A percentile compares a stretch with the other conserved stretches of the same genome.
Conservation (phyloP, 2,888 invertebrate species). For the Galerucella nymphaeae region DNA sequence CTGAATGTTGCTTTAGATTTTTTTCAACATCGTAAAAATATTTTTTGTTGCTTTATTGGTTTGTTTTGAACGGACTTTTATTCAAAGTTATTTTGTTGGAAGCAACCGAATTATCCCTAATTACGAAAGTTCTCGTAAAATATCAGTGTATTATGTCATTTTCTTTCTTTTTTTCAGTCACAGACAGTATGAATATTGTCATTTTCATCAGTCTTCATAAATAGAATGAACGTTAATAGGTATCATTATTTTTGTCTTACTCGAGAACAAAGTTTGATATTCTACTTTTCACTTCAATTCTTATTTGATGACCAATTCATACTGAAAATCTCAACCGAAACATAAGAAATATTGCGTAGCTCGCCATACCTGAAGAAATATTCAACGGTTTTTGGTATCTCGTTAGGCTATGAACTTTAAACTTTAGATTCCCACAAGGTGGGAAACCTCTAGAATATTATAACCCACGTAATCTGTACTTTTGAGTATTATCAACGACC, state of each 20-base stretch:
- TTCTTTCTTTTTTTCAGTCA: no score
- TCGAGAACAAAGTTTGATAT: no score
- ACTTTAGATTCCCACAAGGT: constrained; percentile 60
- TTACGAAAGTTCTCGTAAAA: constrained; percentile 1
- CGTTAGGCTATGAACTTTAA: constrained; percentile 62
- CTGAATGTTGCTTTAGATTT: constrained; percentile 28
- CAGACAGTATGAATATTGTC: no score
- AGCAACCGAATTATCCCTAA: background rate
- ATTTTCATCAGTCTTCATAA: no score
- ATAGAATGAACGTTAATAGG: no score
- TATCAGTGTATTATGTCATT: background rate
- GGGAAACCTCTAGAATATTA: constrained; percentile 59
- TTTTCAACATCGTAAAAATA: constrained; percentile 23
- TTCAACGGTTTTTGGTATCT: constrained; percentile 60
- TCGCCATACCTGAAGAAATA: background rate
- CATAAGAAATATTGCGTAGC: no score
- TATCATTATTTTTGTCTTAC: no score
- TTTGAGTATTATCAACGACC: constrained; percentile 66
- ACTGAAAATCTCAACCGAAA: no score
- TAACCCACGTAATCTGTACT: constrained; percentile 63
- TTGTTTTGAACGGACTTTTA: constrained; percentile 19
- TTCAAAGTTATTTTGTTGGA: background rate
- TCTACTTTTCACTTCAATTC: no score
- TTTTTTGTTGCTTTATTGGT: constrained; percentile 24
- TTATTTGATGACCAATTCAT: no score